phyloP scores from a whole-genome alignment of 92 coral and sea anemone species.

The Diadumene lineata region DNA sequence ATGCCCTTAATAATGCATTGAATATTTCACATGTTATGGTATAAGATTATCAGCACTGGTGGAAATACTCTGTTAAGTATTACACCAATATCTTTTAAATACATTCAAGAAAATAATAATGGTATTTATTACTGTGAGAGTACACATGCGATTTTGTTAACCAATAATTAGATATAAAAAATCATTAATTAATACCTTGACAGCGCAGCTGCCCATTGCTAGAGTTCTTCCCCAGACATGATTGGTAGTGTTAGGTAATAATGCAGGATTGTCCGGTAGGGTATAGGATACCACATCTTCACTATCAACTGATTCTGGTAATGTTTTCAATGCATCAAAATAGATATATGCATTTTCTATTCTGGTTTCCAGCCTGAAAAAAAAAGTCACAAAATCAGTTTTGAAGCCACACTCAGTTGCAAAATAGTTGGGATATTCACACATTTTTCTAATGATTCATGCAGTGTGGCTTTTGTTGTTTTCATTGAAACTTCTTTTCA shows the following conservation, averaged over 20 bases:
- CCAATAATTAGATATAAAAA: neutral
- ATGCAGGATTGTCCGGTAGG: slow-evolving; percentile 66
- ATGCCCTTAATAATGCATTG: too few species aligned
- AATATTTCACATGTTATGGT: neutral
- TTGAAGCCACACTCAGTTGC: too few species aligned
- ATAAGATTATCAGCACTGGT: too few species aligned
- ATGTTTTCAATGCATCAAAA: slow-evolving; percentile 53
- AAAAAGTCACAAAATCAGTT: too few species aligned
- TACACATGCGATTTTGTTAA: neutral
- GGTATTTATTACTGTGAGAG: too few species aligned
- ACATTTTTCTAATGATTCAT: too few species aligned
- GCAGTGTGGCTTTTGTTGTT: too few species aligned
- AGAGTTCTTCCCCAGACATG: slow-evolving; percentile 96
- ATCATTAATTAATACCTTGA: slow-evolving; percentile 57
- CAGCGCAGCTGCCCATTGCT: slow-evolving; percentile 79
- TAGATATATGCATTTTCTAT: slow-evolving; percentile 84
- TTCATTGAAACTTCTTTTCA: too few species aligned
- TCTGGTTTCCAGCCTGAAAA: slow-evolving; percentile 50
- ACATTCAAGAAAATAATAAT: too few species aligned
- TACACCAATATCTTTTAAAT: too few species aligned
- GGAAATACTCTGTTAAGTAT: too few species aligned
- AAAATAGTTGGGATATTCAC: too few species aligned
- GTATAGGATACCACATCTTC: slow-evolving; percentile 22
- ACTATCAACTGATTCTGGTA: slow-evolving; percentile 16
- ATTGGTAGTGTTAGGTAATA: slow-evolving; percentile 67